phyloP scores from a whole-genome alignment of 2,888 invertebrate species.

The Tridacna crocea region DNA sequence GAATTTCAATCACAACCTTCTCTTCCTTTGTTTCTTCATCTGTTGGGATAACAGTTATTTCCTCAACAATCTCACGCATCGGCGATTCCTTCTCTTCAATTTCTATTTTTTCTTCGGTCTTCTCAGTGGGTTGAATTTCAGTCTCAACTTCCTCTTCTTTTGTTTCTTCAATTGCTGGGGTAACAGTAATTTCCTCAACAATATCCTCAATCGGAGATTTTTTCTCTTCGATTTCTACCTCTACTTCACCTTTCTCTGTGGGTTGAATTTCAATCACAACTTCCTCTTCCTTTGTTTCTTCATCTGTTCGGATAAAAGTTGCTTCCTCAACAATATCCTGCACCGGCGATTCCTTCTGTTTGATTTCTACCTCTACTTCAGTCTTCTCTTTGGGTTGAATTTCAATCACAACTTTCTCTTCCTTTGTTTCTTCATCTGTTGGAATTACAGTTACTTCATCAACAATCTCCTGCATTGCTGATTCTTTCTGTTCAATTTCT shows the following conservation, averaged over 20 bases:
- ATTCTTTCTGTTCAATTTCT: constrained; percentile 23
- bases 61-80: constrained; percentile 19
- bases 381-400: constrained; percentile 20
- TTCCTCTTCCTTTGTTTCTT: constrained; percentile 21
- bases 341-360: constrained; percentile 19
- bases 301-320: neutral
- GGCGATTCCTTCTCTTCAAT: constrained; percentile 6
- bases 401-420: constrained; percentile 29
- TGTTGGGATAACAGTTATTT: neutral
- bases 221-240: constrained; percentile 24
- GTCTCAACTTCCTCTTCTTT: constrained; percentile 26
- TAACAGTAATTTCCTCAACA: too few species aligned
- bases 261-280: neutral
- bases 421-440: constrained; percentile 21
- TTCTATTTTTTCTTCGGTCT: constrained; percentile 13
- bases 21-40: constrained; percentile 24
- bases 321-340: constrained; percentile 16
- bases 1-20: neutral
- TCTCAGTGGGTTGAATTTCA: constrained; percentile 19
- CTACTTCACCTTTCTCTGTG: too few species aligned
- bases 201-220: too few species aligned
- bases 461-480: constrained; percentile 22
- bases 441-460: constrained; percentile 10
- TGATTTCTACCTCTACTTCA: constrained; percentile 24
- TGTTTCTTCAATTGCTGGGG: constrained; percentile 22